phyloP scores from a whole-genome alignment of 2,888 invertebrate species.

The Acrobasis repandana region DNA sequence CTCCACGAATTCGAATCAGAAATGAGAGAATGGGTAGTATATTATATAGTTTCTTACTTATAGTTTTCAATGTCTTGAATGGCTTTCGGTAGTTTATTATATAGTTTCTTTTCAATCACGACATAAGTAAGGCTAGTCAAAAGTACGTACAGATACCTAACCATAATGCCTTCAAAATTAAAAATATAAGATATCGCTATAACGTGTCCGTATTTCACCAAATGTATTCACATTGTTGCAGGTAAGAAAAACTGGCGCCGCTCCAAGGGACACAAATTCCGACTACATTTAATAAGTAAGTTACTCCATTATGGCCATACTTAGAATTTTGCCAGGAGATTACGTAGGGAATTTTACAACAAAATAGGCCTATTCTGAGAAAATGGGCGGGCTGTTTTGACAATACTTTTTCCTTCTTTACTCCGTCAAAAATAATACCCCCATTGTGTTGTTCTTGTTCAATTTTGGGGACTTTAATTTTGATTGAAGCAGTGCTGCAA shows the following conservation, averaged over 20 bases:
- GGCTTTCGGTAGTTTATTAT: too few relatives aligned
- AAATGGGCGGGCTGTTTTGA: constrained; percentile 11
- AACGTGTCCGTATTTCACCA: constrained; percentile 14
- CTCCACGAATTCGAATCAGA: too few relatives aligned
- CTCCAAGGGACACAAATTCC: constrained; percentile 31
- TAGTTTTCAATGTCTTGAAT: too few relatives aligned
- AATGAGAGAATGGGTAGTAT: too few relatives aligned
- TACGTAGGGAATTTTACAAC: constrained; percentile 19
- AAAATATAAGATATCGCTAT: not conserved
- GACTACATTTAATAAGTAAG: constrained; percentile 46
- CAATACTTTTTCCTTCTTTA: constrained; percentile 1
- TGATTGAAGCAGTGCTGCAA: too few relatives aligned
- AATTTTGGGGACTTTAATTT: too few relatives aligned
- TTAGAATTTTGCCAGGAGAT: constrained; percentile 15
- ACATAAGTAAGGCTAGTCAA: too few relatives aligned
- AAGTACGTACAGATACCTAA: too few relatives aligned
- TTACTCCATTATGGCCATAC: constrained; percentile 42
- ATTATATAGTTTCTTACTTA: too few relatives aligned
- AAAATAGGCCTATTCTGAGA: constrained; percentile 8
- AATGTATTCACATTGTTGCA: constrained; percentile 32
- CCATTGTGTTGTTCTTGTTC: too few relatives aligned
- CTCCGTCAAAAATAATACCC: not conserved
- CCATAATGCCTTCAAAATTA: too few relatives aligned
- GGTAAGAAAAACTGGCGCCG: constrained; percentile 40
- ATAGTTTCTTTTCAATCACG: too few relatives aligned